Base-by-base conservation (phyloP, 2,113 vertebrate genomes). In the Sorex araneus region DNA sequence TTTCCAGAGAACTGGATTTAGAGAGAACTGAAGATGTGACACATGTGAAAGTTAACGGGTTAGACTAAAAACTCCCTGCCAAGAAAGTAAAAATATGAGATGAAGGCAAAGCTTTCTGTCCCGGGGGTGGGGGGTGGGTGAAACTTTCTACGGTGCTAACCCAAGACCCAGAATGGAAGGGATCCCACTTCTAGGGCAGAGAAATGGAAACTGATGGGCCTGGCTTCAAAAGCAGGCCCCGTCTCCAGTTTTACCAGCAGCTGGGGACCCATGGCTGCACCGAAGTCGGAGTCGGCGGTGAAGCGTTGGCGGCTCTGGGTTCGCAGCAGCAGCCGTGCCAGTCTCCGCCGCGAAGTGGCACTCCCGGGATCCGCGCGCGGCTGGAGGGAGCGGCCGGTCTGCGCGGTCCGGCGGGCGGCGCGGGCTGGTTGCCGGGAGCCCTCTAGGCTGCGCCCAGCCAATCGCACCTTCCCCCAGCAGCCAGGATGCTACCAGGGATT, bases 161-260 rank as follows among this genome's bases (percentile, higher is more conserved):
- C 16, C 63, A 6, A 27, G 12, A 86, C 3, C 16, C 63, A 8
- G 30, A 9, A 3, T 10, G 45, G 70, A 36, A 79, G 45, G 32
- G 3, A 40, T 36, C 27, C 2, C 25, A 74, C 19, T 50, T 67
- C 43, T 50, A 25, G 1, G n/a, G 73, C 36, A 67, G 30, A 30
- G 13, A 54, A 16, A 54, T 15, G 13, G 54, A 54, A 54, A 4
- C 9, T 54, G 54, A 54, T 13, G 12, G 13, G 54, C 54, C 54
- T 54, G 9, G 4, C 15, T 63, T 36, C 76, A n/a, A 76, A 45
- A 23, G 28, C 21, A 16, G 80, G 7, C 60, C 43, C 3, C 0
- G 7, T 21, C 4, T 34, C 40, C 27, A 25, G 32, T 32, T 40
- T 90, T 96, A 96, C 97, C 97, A 95, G 95, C 3, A 18, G 57